A percentile compares a stretch with the other conserved stretches of the same genome.
Evolutionary conservation across 2,113 vertebrate genomes (phyloP).

Genomic region (Brienomyrus brachyistius): DNA sequence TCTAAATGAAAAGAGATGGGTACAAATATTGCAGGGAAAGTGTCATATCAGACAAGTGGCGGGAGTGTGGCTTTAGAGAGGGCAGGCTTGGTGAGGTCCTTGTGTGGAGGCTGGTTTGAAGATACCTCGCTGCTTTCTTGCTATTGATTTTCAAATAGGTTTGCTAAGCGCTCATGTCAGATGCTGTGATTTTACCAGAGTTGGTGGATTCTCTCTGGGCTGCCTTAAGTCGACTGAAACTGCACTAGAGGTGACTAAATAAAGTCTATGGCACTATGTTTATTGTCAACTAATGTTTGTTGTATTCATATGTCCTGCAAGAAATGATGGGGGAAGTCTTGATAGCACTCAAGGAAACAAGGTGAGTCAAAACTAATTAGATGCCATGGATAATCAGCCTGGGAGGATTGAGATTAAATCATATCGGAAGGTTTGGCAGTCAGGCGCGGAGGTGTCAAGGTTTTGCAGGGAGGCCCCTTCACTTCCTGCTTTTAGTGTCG

Average conservation of each 20-base stretch:
- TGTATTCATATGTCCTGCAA: conserved; percentile 11
- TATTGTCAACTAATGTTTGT: neutral
- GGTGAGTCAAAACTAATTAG: conserved; percentile 18
- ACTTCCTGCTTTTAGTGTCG: neutral
- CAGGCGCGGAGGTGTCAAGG: no score
- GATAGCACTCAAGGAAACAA: conserved; percentile 14
- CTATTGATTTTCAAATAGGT: conserved; percentile 10
- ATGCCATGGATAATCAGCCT: conserved; percentile 4
- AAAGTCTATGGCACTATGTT: neutral
- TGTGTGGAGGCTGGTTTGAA: neutral
- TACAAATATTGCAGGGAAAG: neutral
- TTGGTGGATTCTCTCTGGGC: conserved; percentile 10
- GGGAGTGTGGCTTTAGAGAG: neutral
- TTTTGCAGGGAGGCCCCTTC: neutral
- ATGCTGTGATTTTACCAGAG: conserved; percentile 1
- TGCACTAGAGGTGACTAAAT: neutral
- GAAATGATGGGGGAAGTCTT: neutral
- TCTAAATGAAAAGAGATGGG: neutral
- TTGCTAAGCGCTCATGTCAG: conserved; percentile 12
- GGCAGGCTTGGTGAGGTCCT: neutral
- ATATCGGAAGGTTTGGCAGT: conserved; percentile 4
- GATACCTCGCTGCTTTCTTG: neutral
- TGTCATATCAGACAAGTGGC: neutral
- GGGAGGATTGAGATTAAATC: conserved; percentile 17
- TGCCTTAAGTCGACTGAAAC: neutral